Base-by-base conservation (phyloP, 1,140 invertebrate species). In the Microplitis demolitor region DNA sequence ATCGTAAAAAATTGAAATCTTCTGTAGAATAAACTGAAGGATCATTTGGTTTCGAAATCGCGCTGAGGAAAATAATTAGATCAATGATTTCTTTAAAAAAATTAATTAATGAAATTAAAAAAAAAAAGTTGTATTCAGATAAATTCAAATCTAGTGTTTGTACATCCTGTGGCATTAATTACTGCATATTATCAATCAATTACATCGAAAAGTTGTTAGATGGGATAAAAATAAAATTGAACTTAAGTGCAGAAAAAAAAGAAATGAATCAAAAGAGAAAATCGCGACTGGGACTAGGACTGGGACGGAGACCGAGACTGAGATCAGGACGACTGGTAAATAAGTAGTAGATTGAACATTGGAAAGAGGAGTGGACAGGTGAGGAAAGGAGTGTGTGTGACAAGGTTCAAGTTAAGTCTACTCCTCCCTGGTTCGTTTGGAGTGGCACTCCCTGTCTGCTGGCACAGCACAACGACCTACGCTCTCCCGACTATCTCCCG, bases 391-490 rank as follows among this genome's bases (percentile, higher is more conserved):
- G 62, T 45, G 39, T 16, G 62, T 16, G 62, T n/a, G 35, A 4
- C 8, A 50, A 50, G 62, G 33, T 34, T 37, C 6, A 13, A 14
- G 34, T 61, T 61, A 31, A 24, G 58, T 61, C 34, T 68, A 45
- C 51, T 58, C 37, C 53, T 50, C 71, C 74, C 75, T 76, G 73
- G 62, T 66, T 76, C 35, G 74, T 77, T 78, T 76, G 69, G 72
- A 77, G 77, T 76, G 83, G 83, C 83, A 85, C 83, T 83, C 83
- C 83, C 82, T 84, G 83, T 85, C 83, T 85, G 83, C 60, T 63
- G 54, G 11, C 5, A 11, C 45, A 54, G 60, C 78, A 81, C 79
- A 79, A 82, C 83, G 82, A 85, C 82, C 83, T 83, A 83, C 81
- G 75, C 64, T 54, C 39, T 45, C 39, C 3, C n/a, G 56, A 53